A percentile compares a stretch with the other conserved stretches of the same genome.
Conservation (phyloP, 2,888 invertebrate species). For the Sarcophaga variegata region DNA sequence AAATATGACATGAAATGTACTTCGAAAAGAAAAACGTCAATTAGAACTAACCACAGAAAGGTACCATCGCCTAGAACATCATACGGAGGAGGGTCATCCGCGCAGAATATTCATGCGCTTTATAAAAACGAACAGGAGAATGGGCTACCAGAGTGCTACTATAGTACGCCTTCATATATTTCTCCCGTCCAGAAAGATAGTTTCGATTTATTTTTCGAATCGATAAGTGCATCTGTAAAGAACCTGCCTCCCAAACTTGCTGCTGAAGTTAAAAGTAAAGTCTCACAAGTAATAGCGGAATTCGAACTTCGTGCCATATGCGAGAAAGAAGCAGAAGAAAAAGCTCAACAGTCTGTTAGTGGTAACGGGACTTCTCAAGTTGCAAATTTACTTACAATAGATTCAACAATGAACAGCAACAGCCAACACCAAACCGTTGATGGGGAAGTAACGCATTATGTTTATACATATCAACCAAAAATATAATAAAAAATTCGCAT, state of each 20-base stretch:
- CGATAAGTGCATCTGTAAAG: slow-evolving; percentile 76
- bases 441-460: slow-evolving; percentile 61
- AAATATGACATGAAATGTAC: not conserved
- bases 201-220: slow-evolving; percentile 75
- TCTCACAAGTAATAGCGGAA: slow-evolving; percentile 76
- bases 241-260: slow-evolving; percentile 75
- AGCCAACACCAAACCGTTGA: slow-evolving; percentile 41
- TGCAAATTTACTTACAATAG: slow-evolving; percentile 22
- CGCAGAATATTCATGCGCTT: slow-evolving; percentile 1
- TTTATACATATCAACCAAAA: slow-evolving; percentile 69
- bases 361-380: slow-evolving; percentile 32
- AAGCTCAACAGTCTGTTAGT: slow-evolving; percentile 34
- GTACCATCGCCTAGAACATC: not conserved
- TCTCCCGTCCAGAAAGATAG: slow-evolving; percentile 49
- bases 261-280: slow-evolving; percentile 76
- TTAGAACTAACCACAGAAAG: slow-evolving; percentile 26
- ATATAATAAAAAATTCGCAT: not conserved
- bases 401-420: slow-evolving; percentile 18
- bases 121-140: slow-evolving; percentile 59
- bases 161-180: slow-evolving; percentile 43
- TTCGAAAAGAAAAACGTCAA: slow-evolving; percentile 12
- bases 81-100: not conserved
- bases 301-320: slow-evolving; percentile 76
- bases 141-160: slow-evolving; percentile 70
- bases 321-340: slow-evolving; percentile 71